Conservation (phyloP, 2,113 vertebrate species). For the Protomyctophum bolini region DNA sequence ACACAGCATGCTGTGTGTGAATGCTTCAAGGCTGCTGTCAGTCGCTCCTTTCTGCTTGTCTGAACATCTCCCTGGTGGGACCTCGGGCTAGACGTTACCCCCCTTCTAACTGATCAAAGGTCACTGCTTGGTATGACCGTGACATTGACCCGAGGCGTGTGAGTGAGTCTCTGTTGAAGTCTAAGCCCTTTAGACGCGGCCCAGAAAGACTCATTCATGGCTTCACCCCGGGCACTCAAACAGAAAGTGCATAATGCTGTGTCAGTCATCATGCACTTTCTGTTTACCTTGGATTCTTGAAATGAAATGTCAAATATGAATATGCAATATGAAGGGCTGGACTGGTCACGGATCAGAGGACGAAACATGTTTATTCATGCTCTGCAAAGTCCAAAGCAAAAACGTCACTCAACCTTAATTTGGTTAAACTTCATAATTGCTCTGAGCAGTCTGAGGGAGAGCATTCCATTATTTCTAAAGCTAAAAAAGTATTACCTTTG, state of each 20-base stretch:
- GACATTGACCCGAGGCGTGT: conserved; percentile 54
- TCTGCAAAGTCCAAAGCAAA: conserved; percentile 19
- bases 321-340: conserved; percentile 21
- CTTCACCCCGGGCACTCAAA: conserved; percentile 46
- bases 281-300: conserved; percentile 20
- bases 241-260: too few species aligned
- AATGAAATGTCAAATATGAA: conserved; percentile 33
- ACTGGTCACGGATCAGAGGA: conserved; percentile 24
- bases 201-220: conserved; percentile 58
- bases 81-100: conserved; percentile 48
- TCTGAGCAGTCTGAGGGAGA: too few species aligned
- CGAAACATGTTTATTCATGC: conserved; percentile 43
- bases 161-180: conserved; percentile 45
- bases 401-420: conserved; percentile 1
- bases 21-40: conserved; percentile 45
- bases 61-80: conserved; percentile 25
- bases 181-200: conserved; percentile 60
- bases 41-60: conserved; percentile 10
- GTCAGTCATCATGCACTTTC: conserved; percentile 25
- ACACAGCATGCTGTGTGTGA: not conserved
- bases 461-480: too few species aligned
- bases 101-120: conserved; percentile 60
- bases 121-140: conserved; percentile 57
- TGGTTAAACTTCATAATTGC: too few species aligned
- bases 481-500: too few species aligned